A percentile compares a stretch with the other conserved stretches of the same genome.
These are phyloP conservation scores for Ranitomeya variabilis DNA, from an alignment of 2,113 vertebrate genomes.

Conservation along the genomic window DNA sequence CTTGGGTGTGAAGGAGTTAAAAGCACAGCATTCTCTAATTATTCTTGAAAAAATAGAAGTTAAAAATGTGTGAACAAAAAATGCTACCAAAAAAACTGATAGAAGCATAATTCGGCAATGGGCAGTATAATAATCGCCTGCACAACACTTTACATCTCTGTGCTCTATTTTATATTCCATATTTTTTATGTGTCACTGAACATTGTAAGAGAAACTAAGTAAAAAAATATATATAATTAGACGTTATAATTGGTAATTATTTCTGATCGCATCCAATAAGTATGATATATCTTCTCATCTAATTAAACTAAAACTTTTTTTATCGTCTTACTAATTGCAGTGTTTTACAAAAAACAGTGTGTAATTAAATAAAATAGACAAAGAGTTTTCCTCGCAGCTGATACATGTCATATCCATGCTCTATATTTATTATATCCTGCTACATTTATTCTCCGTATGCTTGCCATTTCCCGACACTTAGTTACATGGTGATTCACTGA, in stretches of 20 bases:
- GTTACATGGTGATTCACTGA: conserved; percentile 63
- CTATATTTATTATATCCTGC: conserved; percentile 38
- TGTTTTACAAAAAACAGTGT: conserved; percentile 56
- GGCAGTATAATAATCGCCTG: conserved; percentile 18
- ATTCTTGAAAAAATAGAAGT: too few relatives aligned
- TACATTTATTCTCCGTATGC: conserved; percentile 57
- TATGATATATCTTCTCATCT: conserved; percentile 42
- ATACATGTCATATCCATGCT: conserved; percentile 44
- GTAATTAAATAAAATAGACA: conserved; percentile 57
- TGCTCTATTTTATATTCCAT: background rate
- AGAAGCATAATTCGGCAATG: background rate
- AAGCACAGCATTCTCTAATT: too few relatives aligned
- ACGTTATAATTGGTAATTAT: conserved; percentile 53
- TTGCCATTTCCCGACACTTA: conserved; percentile 67
- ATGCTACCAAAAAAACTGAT: too few relatives aligned
- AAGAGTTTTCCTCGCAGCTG: conserved; percentile 52
- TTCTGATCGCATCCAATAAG: conserved; percentile 41
- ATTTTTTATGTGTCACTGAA: conserved; percentile 42
- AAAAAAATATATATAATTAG: conserved; percentile 53
- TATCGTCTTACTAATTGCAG: conserved; percentile 46
- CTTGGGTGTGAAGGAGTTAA: too few relatives aligned
- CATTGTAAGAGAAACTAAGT: conserved; percentile 45
- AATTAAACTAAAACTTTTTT: conserved; percentile 53
- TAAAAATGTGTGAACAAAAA: too few relatives aligned
- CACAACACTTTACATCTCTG: background rate